Percentiles rank a stretch among this genome's conserved stretches.
Conservation (phyloP, 1,140 invertebrate species). For the Lysiphlebus fabarum region DNA sequence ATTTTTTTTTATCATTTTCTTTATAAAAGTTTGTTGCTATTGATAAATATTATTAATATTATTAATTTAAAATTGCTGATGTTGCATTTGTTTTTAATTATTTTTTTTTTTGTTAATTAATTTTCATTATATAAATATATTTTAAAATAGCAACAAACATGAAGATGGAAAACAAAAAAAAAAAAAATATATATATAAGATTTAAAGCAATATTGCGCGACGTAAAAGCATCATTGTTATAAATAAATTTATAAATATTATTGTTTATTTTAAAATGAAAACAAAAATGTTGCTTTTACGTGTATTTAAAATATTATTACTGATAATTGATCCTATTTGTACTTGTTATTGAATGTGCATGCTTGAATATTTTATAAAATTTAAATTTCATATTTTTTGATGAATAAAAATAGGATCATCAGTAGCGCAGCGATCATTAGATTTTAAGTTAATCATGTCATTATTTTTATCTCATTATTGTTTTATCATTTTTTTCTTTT, state of each 20-base stretch:
- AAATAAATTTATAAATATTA: neutral
- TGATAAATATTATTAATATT: neutral
- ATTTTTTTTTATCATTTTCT: slow-evolving; percentile 9
- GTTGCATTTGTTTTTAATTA: neutral
- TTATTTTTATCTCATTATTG: no score
- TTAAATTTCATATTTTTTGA: slow-evolving; percentile 2
- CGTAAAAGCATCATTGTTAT: slow-evolving; percentile 14
- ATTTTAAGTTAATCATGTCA: slow-evolving; percentile 32
- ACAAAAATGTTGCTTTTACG: slow-evolving; percentile 9
- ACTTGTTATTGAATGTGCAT: neutral
- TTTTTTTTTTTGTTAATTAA: neutral
- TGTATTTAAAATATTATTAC: slow-evolving; percentile 1
- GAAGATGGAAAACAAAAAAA: neutral
- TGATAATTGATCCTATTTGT: slow-evolving; percentile 33
- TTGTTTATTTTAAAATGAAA: neutral
- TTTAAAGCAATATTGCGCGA: slow-evolving; percentile 16
- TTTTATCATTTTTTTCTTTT: no score
- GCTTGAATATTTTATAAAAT: neutral
- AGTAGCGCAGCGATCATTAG: slow-evolving; percentile 39
- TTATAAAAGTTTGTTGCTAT: slow-evolving; percentile 9
- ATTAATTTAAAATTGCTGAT: no score
- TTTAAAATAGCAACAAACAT: slow-evolving; percentile 14
- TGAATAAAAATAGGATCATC: slow-evolving; percentile 35
- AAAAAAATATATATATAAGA: slow-evolving; percentile 1
- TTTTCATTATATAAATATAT: neutral